Percentiles rank a stretch among this genome's conserved stretches.
These are phyloP conservation scores for Dendroctonus ponderosae DNA, from an alignment of 1,140 invertebrate species.

Conservation along the genomic window DNA sequence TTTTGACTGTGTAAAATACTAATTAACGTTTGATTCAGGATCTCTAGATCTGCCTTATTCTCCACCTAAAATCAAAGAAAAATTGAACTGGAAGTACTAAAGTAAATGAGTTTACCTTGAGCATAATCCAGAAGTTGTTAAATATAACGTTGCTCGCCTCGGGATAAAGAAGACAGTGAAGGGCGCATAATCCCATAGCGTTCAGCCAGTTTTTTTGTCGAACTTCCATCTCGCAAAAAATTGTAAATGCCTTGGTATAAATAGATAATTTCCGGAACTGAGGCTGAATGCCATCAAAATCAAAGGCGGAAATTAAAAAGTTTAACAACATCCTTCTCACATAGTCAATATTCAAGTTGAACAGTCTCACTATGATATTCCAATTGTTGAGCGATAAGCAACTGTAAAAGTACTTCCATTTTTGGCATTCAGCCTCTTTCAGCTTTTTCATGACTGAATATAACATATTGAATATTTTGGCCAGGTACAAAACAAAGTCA, in stretches of 20 bases:
- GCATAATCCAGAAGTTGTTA: constrained; percentile 16
- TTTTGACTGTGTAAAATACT: not conserved
- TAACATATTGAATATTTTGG: not conserved
- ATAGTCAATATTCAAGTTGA: constrained; percentile 2
- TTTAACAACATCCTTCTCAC: not conserved
- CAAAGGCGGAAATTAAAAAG: constrained; percentile 10
- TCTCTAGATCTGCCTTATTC: constrained; percentile 5
- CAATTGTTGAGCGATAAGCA: constrained; percentile 1
- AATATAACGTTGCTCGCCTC: constrained; percentile 11
- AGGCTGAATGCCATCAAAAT: constrained; percentile 9
- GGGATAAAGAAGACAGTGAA: constrained; percentile 24
- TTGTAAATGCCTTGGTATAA: constrained; percentile 11
- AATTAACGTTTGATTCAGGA: constrained; percentile 11
- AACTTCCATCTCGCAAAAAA: constrained; percentile 7
- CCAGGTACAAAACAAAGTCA: constrained; percentile 3
- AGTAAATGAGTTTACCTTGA: constrained; percentile 19
- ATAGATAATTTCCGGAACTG: not conserved
- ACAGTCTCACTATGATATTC: constrained; percentile 16
- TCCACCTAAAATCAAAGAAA: constrained; percentile 1
- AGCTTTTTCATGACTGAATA: constrained; percentile 11
- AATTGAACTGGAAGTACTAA: not conserved
- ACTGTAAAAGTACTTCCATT: constrained; percentile 14
- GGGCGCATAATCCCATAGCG: constrained; percentile 17
- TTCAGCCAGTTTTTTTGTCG: not conserved
- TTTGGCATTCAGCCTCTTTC: constrained; percentile 7